Evolutionary conservation across 2,797 vertebrate genomes (phyloP).

Genomic region (Brotula barbata): DNA sequence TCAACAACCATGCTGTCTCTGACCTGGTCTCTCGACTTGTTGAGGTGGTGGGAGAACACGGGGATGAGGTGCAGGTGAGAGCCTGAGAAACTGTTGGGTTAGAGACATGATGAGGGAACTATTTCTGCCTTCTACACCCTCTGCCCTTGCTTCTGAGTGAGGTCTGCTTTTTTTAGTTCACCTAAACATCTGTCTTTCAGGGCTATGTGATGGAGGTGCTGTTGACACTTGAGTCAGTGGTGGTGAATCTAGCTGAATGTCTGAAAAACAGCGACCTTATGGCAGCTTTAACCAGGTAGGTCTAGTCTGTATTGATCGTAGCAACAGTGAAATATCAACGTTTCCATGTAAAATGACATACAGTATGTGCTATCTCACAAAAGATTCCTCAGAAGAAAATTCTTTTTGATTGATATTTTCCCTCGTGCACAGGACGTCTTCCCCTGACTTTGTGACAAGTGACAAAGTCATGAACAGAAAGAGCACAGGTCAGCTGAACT

Average conservation of each 20-base stretch:
- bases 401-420: not conserved
- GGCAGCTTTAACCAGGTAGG: constrained; percentile 92
- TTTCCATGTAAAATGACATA: not conserved
- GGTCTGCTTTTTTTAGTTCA: not conserved
- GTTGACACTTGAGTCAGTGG: constrained; percentile 93
- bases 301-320: not conserved
- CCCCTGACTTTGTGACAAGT: constrained; percentile 90
- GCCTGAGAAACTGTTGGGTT: not conserved
- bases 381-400: not conserved
- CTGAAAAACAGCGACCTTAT: constrained; percentile 96
- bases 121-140: too few relatives aligned
- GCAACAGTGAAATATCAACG: not conserved
- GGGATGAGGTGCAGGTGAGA: constrained; percentile 96
- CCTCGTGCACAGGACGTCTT: constrained; percentile 85
- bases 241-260: constrained; percentile 97
- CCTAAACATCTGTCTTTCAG: constrained; percentile 68
- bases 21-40: constrained; percentile 95
- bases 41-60: constrained; percentile 97
- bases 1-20: constrained; percentile 93
- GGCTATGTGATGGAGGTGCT: constrained; percentile 99
- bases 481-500: constrained; percentile 96
- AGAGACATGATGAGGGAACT: not conserved
- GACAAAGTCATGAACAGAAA: constrained; percentile 93
- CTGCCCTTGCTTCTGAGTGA: not conserved
- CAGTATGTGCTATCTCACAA: not conserved